phyloP scores from a whole-genome alignment of 2,113 vertebrate species.

The Cyprichromis sp. region DNA sequence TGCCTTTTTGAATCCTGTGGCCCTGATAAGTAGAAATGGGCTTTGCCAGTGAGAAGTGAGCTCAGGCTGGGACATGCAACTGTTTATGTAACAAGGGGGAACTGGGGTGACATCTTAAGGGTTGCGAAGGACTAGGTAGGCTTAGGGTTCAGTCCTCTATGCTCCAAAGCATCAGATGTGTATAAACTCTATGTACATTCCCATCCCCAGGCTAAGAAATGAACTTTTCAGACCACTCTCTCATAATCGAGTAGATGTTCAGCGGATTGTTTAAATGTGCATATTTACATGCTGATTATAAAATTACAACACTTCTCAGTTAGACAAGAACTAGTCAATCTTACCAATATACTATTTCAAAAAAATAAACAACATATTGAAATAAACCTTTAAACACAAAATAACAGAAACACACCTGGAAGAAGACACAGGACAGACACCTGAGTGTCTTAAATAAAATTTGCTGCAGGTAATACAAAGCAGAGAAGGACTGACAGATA shows the following conservation, averaged over 20 bases:
- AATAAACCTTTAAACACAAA: not conserved
- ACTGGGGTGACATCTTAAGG: not conserved
- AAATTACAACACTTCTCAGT: not conserved
- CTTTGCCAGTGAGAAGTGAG: constrained; percentile 18
- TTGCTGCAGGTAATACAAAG: not conserved
- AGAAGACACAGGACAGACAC: not conserved
- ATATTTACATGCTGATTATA: not conserved
- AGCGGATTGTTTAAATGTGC: not conserved
- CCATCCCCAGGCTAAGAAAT: not conserved
- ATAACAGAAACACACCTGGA: not conserved
- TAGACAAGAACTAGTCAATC: not conserved
- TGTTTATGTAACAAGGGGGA: constrained; percentile 38
- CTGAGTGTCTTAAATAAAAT: not conserved
- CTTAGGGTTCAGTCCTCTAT: not conserved
- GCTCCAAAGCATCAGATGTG: not conserved
- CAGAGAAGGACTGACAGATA: not conserved
- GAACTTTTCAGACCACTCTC: not conserved
- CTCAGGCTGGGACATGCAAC: constrained; percentile 1
- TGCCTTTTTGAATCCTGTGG: constrained; percentile 12
- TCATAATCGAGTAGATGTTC: not conserved
- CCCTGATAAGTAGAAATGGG: constrained; percentile 38
- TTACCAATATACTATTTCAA: not conserved
- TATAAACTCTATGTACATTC: not conserved
- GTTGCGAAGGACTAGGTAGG: not conserved
- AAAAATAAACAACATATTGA: not conserved